These are phyloP conservation scores for Tanypteryx hageni DNA, from an alignment of 2,888 invertebrate species.

Conservation along the genomic window DNA sequence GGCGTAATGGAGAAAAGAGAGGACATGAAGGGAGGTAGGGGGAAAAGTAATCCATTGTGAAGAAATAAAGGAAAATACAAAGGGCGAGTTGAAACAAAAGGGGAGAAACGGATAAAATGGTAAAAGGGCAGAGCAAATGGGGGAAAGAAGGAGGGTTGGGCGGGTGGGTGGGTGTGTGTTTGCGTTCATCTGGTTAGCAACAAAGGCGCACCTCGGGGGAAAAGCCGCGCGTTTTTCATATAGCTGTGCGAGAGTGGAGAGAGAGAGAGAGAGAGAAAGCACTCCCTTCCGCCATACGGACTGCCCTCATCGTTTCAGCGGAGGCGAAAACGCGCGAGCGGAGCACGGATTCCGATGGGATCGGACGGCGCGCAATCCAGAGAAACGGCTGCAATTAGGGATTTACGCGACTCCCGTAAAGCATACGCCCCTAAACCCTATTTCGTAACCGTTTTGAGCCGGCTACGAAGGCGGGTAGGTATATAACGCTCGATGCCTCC, in stretches of 20 bases:
- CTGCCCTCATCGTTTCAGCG: too few species aligned
- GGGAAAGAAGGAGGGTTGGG: neutral
- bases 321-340: too few species aligned
- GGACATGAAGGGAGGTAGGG: neutral
- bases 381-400: too few species aligned
- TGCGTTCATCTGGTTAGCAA: conserved; percentile 29
- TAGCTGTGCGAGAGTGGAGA: neutral
- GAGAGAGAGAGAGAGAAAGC: too few species aligned
- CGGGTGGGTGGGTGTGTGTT: neutral
- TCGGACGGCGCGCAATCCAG: too few species aligned
- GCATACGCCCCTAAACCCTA: too few species aligned
- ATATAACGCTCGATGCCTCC: too few species aligned
- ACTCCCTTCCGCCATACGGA: too few species aligned
- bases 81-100: conserved; percentile 24
- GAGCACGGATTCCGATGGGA: too few species aligned
- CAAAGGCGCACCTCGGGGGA: neutral
- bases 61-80: conserved; percentile 30
- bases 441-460: too few species aligned
- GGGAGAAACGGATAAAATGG: conserved; percentile 22
- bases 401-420: too few species aligned
- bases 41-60: conserved; percentile 23
- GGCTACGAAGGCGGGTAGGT: too few species aligned
- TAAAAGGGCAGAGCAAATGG: neutral
- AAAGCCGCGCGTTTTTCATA: neutral
- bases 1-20: neutral